Evolutionary conservation across 2,888 invertebrate genomes (phyloP), one percentile per base, ranked within the genome.

Genomic region (Keiferia lycopersicella): DNA sequence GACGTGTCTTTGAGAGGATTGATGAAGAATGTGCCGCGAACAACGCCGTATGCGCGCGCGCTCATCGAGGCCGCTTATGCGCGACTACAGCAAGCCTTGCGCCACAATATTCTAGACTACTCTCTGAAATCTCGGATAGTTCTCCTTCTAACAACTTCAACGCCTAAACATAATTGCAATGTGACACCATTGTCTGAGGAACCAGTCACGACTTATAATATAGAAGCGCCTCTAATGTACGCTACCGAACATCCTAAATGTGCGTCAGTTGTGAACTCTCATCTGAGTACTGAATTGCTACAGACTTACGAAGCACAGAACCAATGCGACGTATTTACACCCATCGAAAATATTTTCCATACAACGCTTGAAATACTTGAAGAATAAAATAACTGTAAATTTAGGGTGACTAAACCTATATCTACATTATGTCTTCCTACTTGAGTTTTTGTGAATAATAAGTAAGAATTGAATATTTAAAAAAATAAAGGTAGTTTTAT

Each of bases 41-140:
- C 87, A 2, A 73, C 76, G 14, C 84, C 86, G 64, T 87, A 86
- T 65, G 76, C 78, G 0, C 72, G 77, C 8, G n/a, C n/a, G n/a
- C n/a, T n/a, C 1, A 73, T 86, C 11, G 75, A 80, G 61, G 71
- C 77, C 0, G 80, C 80, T 0, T 78, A 79, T 53, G 71, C 68
- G 16, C 72, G 79, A 22, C 67, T 82, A 10, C 22, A 50, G 41
- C 70, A 71, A 51, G 69, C 72, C 45, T n/a, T 48, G 45, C 45
- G 7, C 14, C 45, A 48, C 16, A n/a, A 16, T 1, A 16, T 14
- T 6, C 16, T 14, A 48, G 45, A 10, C 14, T 14, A 6, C 45
- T 7, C 45, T 48, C n/a, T 48, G 16, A 48, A n/a, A 7, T 48
- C 45, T n/a, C 45, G 45, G 2, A 7, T 48, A n/a, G 45, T 48